Conservation (phyloP, 2,113 vertebrate species). For the Speoplatyrhinus poulsoni region DNA sequence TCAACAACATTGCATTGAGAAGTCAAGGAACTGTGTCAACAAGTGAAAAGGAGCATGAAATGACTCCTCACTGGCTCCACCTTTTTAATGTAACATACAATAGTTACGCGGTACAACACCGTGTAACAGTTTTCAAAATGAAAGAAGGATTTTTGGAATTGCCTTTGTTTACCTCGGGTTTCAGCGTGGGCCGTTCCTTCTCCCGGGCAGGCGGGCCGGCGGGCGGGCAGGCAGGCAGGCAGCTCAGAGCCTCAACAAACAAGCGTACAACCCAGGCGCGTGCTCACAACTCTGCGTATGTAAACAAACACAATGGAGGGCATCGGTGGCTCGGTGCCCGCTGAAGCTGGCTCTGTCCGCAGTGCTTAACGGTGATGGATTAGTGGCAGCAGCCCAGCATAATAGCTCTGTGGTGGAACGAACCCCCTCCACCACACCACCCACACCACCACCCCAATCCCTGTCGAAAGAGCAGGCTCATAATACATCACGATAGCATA, state of each 20-base stretch:
- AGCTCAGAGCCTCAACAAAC: slow-evolving; percentile 3
- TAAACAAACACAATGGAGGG: slow-evolving; percentile 48
- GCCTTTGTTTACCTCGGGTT: background rate
- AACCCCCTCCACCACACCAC: slow-evolving; percentile 20
- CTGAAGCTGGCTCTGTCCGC: slow-evolving; percentile 56
- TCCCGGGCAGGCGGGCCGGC: background rate
- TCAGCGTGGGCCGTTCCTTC: slow-evolving; percentile 15
- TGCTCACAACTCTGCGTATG: slow-evolving; percentile 50
- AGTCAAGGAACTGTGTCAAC: too few species aligned
- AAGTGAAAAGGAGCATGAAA: too few species aligned
- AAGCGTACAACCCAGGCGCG: slow-evolving; percentile 44
- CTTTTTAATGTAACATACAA: background rate
- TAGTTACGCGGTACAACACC: background rate
- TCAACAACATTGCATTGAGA: too few species aligned
- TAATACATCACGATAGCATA: slow-evolving; percentile 68
- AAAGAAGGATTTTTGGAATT: too few species aligned
- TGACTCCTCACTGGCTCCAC: too few species aligned
- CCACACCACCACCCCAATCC: background rate
- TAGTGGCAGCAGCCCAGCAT: slow-evolving; percentile 58
- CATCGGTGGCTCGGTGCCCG: slow-evolving; percentile 52
- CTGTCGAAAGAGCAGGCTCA: slow-evolving; percentile 63
- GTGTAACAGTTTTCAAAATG: too few species aligned
- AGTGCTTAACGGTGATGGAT: slow-evolving; percentile 68
- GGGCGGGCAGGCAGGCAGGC: too few species aligned
- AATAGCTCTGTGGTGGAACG: slow-evolving; percentile 61